phyloP scores from a whole-genome alignment of 2,113 vertebrate genomes.

The Arvicanthis niloticus region DNA sequence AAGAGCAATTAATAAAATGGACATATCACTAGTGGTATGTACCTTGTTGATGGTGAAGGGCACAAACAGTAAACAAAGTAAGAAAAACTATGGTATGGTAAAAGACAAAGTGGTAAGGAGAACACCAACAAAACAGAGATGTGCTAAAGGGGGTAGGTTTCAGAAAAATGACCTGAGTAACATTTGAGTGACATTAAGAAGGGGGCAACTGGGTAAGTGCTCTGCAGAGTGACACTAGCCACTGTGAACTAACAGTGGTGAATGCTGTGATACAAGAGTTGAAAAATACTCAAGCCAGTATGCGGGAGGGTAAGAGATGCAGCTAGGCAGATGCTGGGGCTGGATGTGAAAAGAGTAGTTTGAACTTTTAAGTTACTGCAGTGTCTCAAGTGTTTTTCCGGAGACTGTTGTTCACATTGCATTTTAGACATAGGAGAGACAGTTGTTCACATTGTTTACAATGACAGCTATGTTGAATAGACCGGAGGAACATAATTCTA shows the following conservation, averaged over 20 bases:
- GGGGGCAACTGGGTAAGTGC: no score
- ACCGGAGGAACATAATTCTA: conserved; percentile 13
- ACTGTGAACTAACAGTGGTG: not conserved
- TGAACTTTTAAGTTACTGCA: not conserved
- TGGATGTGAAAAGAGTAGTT: not conserved
- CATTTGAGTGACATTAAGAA: not conserved
- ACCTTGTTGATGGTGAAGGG: not conserved
- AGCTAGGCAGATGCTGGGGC: not conserved
- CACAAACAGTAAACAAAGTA: conserved; percentile 3
- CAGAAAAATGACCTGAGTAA: not conserved
- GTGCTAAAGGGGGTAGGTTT: not conserved
- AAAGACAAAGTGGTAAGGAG: conserved; percentile 33
- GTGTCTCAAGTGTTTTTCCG: not conserved
- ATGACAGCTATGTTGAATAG: not conserved
- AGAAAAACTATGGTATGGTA: not conserved
- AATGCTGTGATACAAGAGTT: not conserved
- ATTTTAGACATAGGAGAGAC: not conserved
- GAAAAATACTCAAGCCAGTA: not conserved
- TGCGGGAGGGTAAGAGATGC: not conserved
- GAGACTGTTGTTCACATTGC: not conserved
- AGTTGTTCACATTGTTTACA: not conserved
- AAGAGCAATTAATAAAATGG: not conserved
- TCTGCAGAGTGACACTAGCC: not conserved
- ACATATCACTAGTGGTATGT: not conserved
- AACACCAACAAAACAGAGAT: not conserved